Percentiles rank a stretch among this genome's conserved stretches.
phyloP scores from a whole-genome alignment of 1,140 invertebrate species.

The Bombus haemorrhoidalis region DNA sequence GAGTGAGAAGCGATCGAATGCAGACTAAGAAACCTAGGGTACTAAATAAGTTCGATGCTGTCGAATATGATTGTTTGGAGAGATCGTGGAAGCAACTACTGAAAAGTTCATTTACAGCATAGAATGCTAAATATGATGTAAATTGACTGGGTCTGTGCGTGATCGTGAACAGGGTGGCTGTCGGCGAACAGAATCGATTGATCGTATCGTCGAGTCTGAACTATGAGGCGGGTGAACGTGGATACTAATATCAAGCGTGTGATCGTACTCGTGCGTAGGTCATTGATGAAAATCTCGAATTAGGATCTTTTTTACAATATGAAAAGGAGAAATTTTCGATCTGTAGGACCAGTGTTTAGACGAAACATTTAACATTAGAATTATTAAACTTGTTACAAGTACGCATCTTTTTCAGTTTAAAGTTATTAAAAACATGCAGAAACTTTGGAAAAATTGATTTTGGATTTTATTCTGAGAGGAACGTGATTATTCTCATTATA shows the following conservation, averaged over 20 bases:
- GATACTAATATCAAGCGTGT: slow-evolving; percentile 17
- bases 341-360: too few relatives aligned
- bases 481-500: too few relatives aligned
- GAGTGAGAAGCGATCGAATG: slow-evolving; percentile 61
- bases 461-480: too few relatives aligned
- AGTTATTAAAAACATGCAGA: too few relatives aligned
- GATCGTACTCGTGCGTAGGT: neutral
- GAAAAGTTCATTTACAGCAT: slow-evolving; percentile 34
- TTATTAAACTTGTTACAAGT: too few relatives aligned
- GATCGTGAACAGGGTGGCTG: neutral
- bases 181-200: neutral
- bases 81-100: slow-evolving; percentile 55
- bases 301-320: neutral
- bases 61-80: slow-evolving; percentile 3
- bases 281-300: neutral
- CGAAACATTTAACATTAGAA: too few relatives aligned
- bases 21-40: slow-evolving; percentile 44
- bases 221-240: slow-evolving; percentile 4
- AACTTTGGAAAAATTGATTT: too few relatives aligned
- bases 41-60: slow-evolving; percentile 45
- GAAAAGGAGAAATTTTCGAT: too few relatives aligned
- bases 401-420: too few relatives aligned
- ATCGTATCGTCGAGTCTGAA: neutral
- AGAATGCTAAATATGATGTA: neutral
- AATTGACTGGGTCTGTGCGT: neutral